These are phyloP conservation scores for Lagodon rhomboides DNA, from an alignment of 2,797 vertebrate species.

Conservation along the genomic window DNA sequence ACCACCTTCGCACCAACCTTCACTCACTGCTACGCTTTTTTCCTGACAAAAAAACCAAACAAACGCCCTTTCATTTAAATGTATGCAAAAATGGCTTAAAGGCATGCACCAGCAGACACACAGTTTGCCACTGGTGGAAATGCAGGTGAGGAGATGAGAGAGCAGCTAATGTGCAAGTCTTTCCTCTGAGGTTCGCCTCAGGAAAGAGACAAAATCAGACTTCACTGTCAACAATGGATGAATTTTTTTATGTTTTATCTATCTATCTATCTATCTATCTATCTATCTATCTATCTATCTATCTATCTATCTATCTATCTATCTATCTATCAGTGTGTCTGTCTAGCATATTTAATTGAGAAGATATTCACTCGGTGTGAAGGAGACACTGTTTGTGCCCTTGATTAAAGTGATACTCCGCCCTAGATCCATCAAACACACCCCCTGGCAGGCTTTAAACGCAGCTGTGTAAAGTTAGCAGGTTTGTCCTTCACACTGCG, in stretches of 20 bases:
- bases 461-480: not conserved
- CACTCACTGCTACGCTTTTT: not conserved
- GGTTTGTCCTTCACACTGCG: conserved; percentile 17
- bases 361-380: conserved; percentile 11
- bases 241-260: not conserved
- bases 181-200: conserved; percentile 46
- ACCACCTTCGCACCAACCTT: conserved; percentile 47
- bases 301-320: not conserved
- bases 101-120: conserved; percentile 56
- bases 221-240: conserved; percentile 19
- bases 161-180: conserved; percentile 54
- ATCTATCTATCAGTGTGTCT: not conserved
- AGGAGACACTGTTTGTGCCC: conserved; percentile 27
- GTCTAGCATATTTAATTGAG: conserved; percentile 14
- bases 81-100: conserved; percentile 65
- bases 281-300: conserved; percentile 5
- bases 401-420: conserved; percentile 11
- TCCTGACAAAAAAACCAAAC: not conserved
- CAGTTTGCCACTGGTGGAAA: conserved; percentile 51
- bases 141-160: conserved; percentile 60
- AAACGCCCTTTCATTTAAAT: conserved; percentile 58
- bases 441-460: not conserved
- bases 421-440: not conserved
- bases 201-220: conserved; percentile 35
- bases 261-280: conserved; percentile 4